phyloP scores from a whole-genome alignment of 2,888 invertebrate genomes.

The Epiblema foenella region DNA sequence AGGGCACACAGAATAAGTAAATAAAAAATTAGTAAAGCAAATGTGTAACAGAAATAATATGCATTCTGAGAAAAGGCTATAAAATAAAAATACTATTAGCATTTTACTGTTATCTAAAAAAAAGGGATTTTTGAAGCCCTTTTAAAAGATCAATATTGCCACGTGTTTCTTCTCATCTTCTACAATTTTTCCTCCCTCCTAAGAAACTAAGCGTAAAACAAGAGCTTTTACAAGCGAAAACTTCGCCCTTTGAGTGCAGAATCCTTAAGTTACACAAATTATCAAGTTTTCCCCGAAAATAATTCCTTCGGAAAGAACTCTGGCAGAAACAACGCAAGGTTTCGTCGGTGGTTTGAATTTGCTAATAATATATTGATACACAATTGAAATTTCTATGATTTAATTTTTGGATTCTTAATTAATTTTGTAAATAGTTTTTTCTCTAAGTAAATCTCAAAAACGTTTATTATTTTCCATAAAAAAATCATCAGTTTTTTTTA shows the following conservation, averaged over 20 bases:
- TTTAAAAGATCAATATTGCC: background rate
- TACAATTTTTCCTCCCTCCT: background rate
- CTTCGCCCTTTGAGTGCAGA: constrained; percentile 37
- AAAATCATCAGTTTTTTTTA: no score
- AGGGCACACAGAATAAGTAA: no score
- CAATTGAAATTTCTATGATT: background rate
- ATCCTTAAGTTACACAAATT: constrained; percentile 43
- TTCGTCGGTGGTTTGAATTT: background rate
- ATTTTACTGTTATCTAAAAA: background rate
- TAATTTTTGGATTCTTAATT: background rate
- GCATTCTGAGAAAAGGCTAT: no score
- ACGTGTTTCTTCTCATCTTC: constrained; percentile 7
- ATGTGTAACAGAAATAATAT: no score
- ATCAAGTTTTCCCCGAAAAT: constrained; percentile 43
- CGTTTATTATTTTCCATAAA: no score
- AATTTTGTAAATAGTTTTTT: background rate
- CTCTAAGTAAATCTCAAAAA: background rate
- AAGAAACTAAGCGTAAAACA: constrained; percentile 32
- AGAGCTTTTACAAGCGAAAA: constrained; percentile 34
- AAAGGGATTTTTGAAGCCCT: background rate
- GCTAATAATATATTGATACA: background rate
- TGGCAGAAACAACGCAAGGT: constrained; percentile 8
- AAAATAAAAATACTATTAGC: no score
- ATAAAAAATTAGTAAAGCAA: no score
- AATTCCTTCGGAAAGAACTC: constrained; percentile 33